A percentile compares a stretch with the other conserved stretches of the same genome.
Evolutionary conservation across 2,797 vertebrate species (phyloP).

Genomic region (Ataeniobius toweri): DNA sequence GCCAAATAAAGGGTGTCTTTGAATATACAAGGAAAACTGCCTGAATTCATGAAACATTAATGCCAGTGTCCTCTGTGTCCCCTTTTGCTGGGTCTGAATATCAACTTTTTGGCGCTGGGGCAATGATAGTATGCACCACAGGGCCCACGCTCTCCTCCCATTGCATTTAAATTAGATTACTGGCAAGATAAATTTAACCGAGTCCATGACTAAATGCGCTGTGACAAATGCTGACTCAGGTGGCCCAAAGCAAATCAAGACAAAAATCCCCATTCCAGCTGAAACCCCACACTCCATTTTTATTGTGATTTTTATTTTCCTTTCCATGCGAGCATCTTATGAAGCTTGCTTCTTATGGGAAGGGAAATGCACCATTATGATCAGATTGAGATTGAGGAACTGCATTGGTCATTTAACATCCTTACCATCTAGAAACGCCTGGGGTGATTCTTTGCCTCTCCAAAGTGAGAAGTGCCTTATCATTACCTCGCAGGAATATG

Average conservation of each 20-base stretch:
- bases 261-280: slow-evolving; percentile 47
- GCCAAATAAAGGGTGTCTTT: slow-evolving; percentile 50
- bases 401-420: slow-evolving; percentile 37
- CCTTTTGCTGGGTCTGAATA: slow-evolving; percentile 50
- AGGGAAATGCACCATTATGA: slow-evolving; percentile 22
- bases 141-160: slow-evolving; percentile 35
- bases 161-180: slow-evolving; percentile 69
- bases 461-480: slow-evolving; percentile 14
- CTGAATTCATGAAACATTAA: slow-evolving; percentile 64
- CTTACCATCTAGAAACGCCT: slow-evolving; percentile 36
- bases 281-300: slow-evolving; percentile 33
- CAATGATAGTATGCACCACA: slow-evolving; percentile 37
- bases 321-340: slow-evolving; percentile 18
- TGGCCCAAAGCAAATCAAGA: slow-evolving; percentile 57
- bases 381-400: slow-evolving; percentile 44
- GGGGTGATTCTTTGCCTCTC: slow-evolving; percentile 20
- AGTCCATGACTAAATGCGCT: slow-evolving; percentile 50
- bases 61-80: slow-evolving; percentile 56
- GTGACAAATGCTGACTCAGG: slow-evolving; percentile 66
- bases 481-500: background rate
- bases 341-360: slow-evolving; percentile 22
- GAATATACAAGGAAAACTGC: slow-evolving; percentile 57
- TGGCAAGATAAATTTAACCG: slow-evolving; percentile 50
- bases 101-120: slow-evolving; percentile 58
- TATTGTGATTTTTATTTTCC: slow-evolving; percentile 33